Conservation (phyloP, 2,888 invertebrate genomes). For the Polyommatus iphigenia region DNA sequence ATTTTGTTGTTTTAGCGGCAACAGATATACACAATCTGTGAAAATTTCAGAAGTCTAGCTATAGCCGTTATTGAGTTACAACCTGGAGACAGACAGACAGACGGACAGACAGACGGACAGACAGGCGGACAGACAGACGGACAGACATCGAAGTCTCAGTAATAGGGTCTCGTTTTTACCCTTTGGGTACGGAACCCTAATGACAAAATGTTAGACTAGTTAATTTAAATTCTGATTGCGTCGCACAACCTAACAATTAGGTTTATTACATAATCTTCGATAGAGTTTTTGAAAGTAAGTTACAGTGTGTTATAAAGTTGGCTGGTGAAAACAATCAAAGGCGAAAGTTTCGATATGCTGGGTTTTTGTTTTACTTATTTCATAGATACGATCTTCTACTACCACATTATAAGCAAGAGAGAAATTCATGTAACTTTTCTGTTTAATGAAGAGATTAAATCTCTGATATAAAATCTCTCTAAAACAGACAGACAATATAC, state of each 20-base stretch:
- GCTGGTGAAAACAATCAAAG: slow-evolving; percentile 6
- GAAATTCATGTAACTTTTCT: neutral
- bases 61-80: too few species aligned
- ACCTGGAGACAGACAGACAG: too few species aligned
- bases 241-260: slow-evolving; percentile 10
- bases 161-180: too few species aligned
- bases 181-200: too few species aligned
- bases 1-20: too few species aligned
- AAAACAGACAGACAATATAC: too few species aligned
- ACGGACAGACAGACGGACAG: too few species aligned
- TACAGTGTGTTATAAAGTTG: slow-evolving; percentile 14
- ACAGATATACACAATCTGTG: too few species aligned
- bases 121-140: too few species aligned
- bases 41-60: too few species aligned
- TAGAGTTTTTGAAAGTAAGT: slow-evolving; percentile 19
- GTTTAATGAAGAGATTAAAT: neutral
- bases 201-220: neutral
- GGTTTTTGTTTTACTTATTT: neutral
- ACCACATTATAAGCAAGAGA: neutral
- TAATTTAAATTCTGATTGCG: slow-evolving; percentile 12
- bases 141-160: too few species aligned
- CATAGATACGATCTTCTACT: neutral
- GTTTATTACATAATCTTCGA: slow-evolving; percentile 15
- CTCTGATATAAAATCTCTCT: neutral
- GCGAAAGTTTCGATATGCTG: slow-evolving; percentile 16